These are phyloP conservation scores for Rhegmatorhina hoffmannsi DNA, from an alignment of 2,113 vertebrate species.

Conservation along the genomic window DNA sequence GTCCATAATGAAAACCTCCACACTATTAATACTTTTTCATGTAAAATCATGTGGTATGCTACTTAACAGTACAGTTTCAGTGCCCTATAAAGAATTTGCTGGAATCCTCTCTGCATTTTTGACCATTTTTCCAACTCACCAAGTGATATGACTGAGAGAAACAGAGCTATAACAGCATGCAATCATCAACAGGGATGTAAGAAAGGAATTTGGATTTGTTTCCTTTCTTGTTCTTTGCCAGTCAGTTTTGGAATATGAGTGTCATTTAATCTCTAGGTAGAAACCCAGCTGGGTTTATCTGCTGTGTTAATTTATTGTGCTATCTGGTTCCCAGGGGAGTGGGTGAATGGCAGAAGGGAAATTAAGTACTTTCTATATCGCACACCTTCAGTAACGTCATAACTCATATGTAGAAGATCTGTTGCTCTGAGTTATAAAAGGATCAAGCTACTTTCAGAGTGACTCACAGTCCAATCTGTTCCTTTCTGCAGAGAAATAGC, in stretches of 20 bases:
- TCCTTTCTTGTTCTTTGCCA: not conserved
- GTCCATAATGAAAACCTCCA: not conserved
- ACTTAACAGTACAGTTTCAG: not conserved
- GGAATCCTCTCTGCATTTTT: not conserved
- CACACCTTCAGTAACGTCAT: not conserved
- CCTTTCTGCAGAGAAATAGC: not conserved
- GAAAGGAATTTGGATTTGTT: not conserved
- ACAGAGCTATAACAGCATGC: not conserved
- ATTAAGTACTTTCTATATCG: not conserved
- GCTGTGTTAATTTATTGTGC: not conserved
- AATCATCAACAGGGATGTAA: not conserved
- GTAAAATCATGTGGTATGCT: not conserved
- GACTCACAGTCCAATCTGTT: constrained; percentile 51
- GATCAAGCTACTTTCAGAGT: not conserved
- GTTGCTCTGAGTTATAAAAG: constrained; percentile 34
- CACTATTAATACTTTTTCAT: not conserved
- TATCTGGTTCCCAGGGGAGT: not conserved
- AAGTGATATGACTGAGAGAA: not conserved
- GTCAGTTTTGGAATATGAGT: not conserved
- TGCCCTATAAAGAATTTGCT: not conserved
- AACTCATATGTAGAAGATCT: constrained; percentile 12
- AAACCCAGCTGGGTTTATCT: not conserved
- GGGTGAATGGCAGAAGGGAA: not conserved
- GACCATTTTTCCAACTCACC: not conserved
- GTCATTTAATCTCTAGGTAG: not conserved